phyloP scores from a whole-genome alignment of 2,888 invertebrate genomes.

The Thymelicus acteon region DNA sequence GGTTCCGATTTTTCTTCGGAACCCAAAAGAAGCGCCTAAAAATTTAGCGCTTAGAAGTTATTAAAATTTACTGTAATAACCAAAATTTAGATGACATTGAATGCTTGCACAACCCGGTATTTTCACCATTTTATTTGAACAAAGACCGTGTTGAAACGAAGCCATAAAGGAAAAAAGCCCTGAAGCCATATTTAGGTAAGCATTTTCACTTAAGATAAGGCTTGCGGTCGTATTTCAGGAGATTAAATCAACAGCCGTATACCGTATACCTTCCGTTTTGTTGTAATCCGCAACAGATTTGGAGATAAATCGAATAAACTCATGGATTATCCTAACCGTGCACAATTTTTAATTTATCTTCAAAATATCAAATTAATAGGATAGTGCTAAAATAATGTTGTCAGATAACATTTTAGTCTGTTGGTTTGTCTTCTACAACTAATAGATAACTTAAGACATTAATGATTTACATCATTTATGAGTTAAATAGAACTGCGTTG shows the following conservation, averaged over 20 bases:
- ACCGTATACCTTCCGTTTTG: constrained; percentile 23
- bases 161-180: constrained; percentile 33
- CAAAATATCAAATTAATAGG: background rate
- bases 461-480: too few species aligned
- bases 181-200: constrained; percentile 36
- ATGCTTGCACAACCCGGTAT: background rate
- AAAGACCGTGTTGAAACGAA: constrained; percentile 24
- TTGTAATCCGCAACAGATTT: constrained; percentile 32
- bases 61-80: too few species aligned
- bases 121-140: constrained; percentile 16
- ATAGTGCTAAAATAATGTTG: too few species aligned
- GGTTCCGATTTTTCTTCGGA: too few species aligned
- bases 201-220: constrained; percentile 35
- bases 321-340: background rate
- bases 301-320: constrained; percentile 26
- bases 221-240: constrained; percentile 33
- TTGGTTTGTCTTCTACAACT: too few species aligned
- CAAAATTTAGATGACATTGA: background rate
- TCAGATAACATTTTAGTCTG: too few species aligned
- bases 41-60: too few species aligned
- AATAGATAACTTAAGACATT: too few species aligned
- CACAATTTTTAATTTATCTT: background rate
- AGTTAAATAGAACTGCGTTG: too few species aligned
- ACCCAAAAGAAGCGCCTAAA: too few species aligned
- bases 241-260: constrained; percentile 33